Percentiles rank a stretch among this genome's conserved stretches.
These are phyloP conservation scores for Steinernema khuongi DNA, from an alignment of 1,140 invertebrate species.

Conservation along the genomic window DNA sequence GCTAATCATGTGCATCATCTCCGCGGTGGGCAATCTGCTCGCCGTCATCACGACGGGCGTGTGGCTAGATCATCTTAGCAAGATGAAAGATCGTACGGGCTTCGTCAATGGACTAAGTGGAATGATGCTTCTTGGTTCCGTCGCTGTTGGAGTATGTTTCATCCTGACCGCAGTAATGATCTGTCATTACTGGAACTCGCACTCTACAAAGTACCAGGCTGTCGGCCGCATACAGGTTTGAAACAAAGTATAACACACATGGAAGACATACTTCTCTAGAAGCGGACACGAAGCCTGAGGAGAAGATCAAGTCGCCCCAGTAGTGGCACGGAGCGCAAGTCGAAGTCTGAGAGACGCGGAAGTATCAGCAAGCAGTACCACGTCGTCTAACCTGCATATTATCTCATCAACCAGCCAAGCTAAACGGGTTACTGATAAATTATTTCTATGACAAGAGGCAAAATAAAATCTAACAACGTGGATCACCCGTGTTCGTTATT, in stretches of 20 bases:
- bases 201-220: slow-evolving; percentile 53
- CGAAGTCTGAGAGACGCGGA: slow-evolving; percentile 16
- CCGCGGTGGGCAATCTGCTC: slow-evolving; percentile 54
- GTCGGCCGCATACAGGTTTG: slow-evolving; percentile 53
- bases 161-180: slow-evolving; percentile 55
- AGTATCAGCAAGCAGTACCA: slow-evolving; percentile 11
- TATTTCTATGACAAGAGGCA: neutral
- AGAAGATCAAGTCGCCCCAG: slow-evolving; percentile 47
- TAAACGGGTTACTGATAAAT: slow-evolving; percentile 5
- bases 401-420: neutral
- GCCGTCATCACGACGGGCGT: slow-evolving; percentile 57
- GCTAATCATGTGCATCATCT: slow-evolving; percentile 56
- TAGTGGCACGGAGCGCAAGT: slow-evolving; percentile 50
- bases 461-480: neutral
- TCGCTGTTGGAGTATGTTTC: slow-evolving; percentile 55
- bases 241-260: neutral
- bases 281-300: slow-evolving; percentile 45
- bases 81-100: slow-evolving; percentile 53
- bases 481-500: too few relatives aligned
- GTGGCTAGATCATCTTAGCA: slow-evolving; percentile 55
- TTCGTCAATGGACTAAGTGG: slow-evolving; percentile 53
- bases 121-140: slow-evolving; percentile 54
- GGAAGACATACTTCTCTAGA: slow-evolving; percentile 36
- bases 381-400: neutral
- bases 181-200: slow-evolving; percentile 57